These are phyloP conservation scores for Lophius americanus DNA, from an alignment of 2,797 vertebrate species.

Conservation along the genomic window DNA sequence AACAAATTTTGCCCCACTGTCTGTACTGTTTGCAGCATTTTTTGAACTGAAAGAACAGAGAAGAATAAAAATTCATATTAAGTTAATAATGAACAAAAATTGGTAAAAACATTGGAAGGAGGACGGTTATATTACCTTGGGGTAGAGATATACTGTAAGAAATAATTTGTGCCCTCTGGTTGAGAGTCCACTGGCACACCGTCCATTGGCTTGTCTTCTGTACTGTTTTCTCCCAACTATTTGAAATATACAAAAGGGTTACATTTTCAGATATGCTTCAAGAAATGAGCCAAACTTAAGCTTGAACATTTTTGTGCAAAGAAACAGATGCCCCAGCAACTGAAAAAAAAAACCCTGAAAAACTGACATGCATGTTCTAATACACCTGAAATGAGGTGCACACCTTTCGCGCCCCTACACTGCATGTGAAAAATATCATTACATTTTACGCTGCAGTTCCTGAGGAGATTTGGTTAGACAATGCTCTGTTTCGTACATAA, in stretches of 20 bases:
- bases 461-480: too few species aligned
- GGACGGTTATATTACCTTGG: slow-evolving; percentile 84
- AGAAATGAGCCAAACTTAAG: too few species aligned
- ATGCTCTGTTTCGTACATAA: too few species aligned
- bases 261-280: not conserved
- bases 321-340: too few species aligned
- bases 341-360: too few species aligned
- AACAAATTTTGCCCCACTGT: slow-evolving; percentile 92
- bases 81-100: slow-evolving; percentile 22
- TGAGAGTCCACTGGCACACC: slow-evolving; percentile 80
- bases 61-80: slow-evolving; percentile 6
- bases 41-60: slow-evolving; percentile 81
- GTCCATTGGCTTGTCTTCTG: slow-evolving; percentile 81
- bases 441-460: too few species aligned
- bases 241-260: slow-evolving; percentile 11
- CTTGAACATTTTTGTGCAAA: too few species aligned
- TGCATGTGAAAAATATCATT: too few species aligned
- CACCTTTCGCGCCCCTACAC: too few species aligned
- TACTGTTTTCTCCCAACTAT: slow-evolving; percentile 85
- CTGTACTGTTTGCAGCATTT: slow-evolving; percentile 88
- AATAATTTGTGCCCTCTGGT: slow-evolving; percentile 93
- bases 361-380: too few species aligned
- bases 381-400: too few species aligned
- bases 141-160: slow-evolving; percentile 95
- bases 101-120: slow-evolving; percentile 36